These are phyloP conservation scores for Patella depressa DNA, from an alignment of 2,888 invertebrate species.

Conservation along the genomic window DNA sequence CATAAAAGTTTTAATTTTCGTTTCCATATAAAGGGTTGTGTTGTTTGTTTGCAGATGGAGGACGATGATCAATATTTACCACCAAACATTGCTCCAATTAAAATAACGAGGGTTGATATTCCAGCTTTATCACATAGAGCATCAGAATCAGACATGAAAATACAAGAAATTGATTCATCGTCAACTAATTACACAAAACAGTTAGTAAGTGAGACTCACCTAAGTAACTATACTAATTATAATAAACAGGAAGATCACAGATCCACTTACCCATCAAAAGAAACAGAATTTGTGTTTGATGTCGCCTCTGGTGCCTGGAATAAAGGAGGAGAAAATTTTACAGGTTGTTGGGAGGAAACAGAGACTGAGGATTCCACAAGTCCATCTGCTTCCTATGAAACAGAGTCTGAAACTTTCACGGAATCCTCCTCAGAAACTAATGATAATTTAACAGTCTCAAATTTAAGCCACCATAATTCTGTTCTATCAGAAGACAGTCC, in stretches of 20 bases:
- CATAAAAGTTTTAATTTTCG: too few relatives aligned
- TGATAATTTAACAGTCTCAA: background rate
- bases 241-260: background rate
- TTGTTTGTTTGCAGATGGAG: background rate
- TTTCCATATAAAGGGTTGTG: too few relatives aligned
- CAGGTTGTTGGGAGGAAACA: background rate
- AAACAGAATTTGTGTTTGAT: background rate
- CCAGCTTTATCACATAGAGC: conserved; percentile 5
- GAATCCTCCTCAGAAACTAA: background rate
- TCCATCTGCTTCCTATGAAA: background rate
- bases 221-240: background rate
- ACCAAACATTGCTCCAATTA: conserved; percentile 17
- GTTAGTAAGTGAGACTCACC: background rate
- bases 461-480: background rate
- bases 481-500: background rate
- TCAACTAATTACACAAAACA: background rate
- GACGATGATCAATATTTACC: conserved; percentile 22
- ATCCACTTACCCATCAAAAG: background rate
- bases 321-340: background rate
- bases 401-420: background rate
- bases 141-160: background rate
- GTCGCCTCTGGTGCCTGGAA: background rate
- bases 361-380: background rate
- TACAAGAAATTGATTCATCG: background rate
- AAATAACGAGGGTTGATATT: conserved; percentile 29